Percentiles rank a stretch among this genome's conserved stretches.
phyloP scores from a whole-genome alignment of 2,797 vertebrate genomes.

The Bufotes viridis region DNA sequence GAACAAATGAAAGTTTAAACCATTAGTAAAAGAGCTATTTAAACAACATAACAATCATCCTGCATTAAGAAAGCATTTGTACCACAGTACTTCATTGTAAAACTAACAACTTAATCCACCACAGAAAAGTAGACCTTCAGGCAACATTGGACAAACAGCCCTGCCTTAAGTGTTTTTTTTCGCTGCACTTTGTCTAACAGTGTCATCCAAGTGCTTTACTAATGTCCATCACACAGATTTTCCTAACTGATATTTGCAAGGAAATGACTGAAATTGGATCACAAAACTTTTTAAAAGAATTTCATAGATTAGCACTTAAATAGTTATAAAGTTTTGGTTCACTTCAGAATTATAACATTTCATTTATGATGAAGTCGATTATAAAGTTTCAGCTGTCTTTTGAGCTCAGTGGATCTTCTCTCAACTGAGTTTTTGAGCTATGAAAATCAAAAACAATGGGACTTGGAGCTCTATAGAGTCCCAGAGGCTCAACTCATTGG shows the following conservation, averaged over 20 bases:
- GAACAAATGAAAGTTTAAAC: conserved; percentile 23
- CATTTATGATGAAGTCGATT: not conserved
- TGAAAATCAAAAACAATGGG: not conserved
- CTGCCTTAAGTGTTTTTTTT: conserved; percentile 65
- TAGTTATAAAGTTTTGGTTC: not conserved
- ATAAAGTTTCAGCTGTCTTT: not conserved
- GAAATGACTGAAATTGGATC: not conserved
- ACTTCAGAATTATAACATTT: not conserved
- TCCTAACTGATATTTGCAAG: not conserved
- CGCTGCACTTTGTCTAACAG: conserved; percentile 18
- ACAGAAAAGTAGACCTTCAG: conserved; percentile 67
- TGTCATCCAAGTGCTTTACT: conserved; percentile 28
- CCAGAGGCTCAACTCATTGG: not conserved
- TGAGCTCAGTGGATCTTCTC: not conserved
- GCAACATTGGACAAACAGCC: conserved; percentile 65
- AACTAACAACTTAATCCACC: conserved; percentile 64
- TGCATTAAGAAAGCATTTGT: conserved; percentile 62
- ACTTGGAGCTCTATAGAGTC: not conserved
- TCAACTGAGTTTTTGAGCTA: not conserved
- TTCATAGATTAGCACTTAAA: not conserved
- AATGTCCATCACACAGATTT: conserved; percentile 30
- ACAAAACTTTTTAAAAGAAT: not conserved
- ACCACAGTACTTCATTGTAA: conserved; percentile 65
- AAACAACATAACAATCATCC: conserved; percentile 64
- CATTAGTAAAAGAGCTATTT: conserved; percentile 49